Evolutionary conservation across 2,797 vertebrate genomes (phyloP).

Genomic region (Gallirallus australis): DNA sequence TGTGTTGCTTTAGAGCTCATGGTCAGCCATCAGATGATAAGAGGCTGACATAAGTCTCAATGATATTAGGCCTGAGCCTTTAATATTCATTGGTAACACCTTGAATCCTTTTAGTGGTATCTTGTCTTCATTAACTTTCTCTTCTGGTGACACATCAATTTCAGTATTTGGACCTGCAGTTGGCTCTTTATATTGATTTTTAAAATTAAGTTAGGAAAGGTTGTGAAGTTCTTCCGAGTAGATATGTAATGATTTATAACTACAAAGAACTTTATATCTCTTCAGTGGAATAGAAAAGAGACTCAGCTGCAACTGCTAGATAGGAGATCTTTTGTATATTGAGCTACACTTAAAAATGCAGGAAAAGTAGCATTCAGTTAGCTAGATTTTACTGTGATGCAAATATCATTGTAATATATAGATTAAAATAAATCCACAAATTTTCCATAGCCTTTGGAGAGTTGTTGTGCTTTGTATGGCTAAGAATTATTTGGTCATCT

Average conservation of each 20-base stretch:
- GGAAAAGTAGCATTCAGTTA: neutral
- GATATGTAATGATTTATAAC: slow-evolving; percentile 12
- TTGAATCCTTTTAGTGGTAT: slow-evolving; percentile 9
- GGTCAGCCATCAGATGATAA: neutral
- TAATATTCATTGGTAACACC: neutral
- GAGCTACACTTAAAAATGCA: neutral
- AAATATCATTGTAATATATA: neutral
- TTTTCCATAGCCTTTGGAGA: neutral
- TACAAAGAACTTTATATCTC: neutral
- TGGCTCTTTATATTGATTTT: slow-evolving; percentile 37
- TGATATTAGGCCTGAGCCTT: neutral
- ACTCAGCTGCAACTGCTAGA: neutral
- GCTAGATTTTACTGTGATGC: neutral
- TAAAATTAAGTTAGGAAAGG: neutral
- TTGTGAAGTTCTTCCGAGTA: slow-evolving; percentile 14
- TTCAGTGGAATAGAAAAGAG: neutral
- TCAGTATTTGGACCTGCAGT: neutral
- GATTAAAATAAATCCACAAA: neutral
- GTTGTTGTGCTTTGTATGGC: neutral
- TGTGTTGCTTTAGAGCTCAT: neutral
- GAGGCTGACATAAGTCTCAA: neutral
- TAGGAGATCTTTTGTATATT: neutral
- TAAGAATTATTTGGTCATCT: neutral
- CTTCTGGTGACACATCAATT: slow-evolving; percentile 16
- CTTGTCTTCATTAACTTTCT: slow-evolving; percentile 46